Percentiles rank a stretch among this genome's conserved stretches.
Evolutionary conservation across 2,797 vertebrate species (phyloP).

Genomic region (Poecile montanus): DNA sequence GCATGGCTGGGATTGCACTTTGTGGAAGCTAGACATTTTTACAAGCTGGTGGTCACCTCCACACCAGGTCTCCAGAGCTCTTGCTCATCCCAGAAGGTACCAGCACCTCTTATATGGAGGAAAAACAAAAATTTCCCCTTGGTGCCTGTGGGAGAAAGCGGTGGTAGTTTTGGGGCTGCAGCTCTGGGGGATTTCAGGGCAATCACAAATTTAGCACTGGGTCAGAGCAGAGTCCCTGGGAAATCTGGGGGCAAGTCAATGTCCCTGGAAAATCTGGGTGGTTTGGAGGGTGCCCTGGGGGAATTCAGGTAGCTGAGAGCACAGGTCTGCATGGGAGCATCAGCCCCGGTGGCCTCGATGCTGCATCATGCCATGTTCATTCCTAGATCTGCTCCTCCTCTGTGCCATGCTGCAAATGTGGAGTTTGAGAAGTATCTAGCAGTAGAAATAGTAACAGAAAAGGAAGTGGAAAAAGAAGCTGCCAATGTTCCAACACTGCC

Average conservation of each 20-base stretch:
- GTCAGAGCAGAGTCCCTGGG: constrained; percentile 53
- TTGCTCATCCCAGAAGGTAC: not conserved
- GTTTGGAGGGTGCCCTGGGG: not conserved
- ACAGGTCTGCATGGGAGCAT: rapidly evolving
- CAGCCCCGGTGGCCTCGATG: rapidly evolving
- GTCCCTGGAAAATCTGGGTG: no score
- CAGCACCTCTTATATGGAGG: not conserved
- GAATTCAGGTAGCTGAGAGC: not conserved
- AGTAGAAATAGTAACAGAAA: constrained; percentile 2
- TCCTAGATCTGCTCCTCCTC: not conserved
- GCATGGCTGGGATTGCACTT: not conserved
- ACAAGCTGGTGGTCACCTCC: rapidly evolving
- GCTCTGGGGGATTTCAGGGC: constrained; percentile 51
- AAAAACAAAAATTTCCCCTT: not conserved
- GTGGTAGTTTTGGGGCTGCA: constrained; percentile 30
- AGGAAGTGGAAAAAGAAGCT: constrained; percentile 29
- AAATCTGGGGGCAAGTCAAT: constrained; percentile 47
- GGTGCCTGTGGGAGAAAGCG: not conserved
- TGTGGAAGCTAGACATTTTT: not conserved
- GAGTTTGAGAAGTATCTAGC: not conserved
- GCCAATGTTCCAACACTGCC: not conserved
- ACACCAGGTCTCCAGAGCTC: not conserved
- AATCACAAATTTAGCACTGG: not conserved
- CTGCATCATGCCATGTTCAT: not conserved
- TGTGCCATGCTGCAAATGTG: rapidly evolving